Evolutionary conservation across 2,888 invertebrate genomes (phyloP), one percentile per base, ranked within the genome.

Genomic region (Aphrophora alni): DNA sequence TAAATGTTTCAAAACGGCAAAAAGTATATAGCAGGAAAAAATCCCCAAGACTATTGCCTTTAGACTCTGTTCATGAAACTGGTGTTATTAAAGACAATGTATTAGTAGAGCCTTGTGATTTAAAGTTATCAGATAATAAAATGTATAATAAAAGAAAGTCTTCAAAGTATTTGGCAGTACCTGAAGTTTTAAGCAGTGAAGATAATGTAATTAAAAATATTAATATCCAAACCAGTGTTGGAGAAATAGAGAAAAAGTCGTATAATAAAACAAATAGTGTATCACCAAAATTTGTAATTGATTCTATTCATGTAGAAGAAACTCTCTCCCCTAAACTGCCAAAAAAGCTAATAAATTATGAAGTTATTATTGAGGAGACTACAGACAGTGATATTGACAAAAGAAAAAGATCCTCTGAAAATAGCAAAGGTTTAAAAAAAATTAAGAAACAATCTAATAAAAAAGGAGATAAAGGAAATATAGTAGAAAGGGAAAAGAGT

Each of bases 351-450:
- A 71, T 81, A 38, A 68, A 78, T n/a, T 81, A 81, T 78, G 78
- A 81, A 69, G 81, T 81, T 10, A 81, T 81, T 51, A 51, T 81
- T 21, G 81, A 81, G 51, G 81, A 81, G 75, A 10, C 5, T 59
- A 21, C n/a, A n/a, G 59, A 59, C 14, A 59, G 59, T 59, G 59
- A 59, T 21, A 59, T 21, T 21, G 59, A 59, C 21, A 59, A 21
- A 59, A 59, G 21, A 21, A 59, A 59, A 21, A n/a, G 21, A 59
- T 59, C 59, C 5, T 59, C 59, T 59, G 21, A 59, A 21, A 59
- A 21, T 21, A 21, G 2, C 21, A 21, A 59, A 21, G 10, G 59
- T 59, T 21, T 21, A 4, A 59, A 59, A 59, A 59, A 59, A 59
- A 59, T 59, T 21, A n/a, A 59, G 10, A 59, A 59, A 59, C 21